A percentile compares a stretch with the other conserved stretches of the same genome.
Evolutionary conservation across 2,888 invertebrate species (phyloP).

Genomic region (Lomographa bimaculata): DNA sequence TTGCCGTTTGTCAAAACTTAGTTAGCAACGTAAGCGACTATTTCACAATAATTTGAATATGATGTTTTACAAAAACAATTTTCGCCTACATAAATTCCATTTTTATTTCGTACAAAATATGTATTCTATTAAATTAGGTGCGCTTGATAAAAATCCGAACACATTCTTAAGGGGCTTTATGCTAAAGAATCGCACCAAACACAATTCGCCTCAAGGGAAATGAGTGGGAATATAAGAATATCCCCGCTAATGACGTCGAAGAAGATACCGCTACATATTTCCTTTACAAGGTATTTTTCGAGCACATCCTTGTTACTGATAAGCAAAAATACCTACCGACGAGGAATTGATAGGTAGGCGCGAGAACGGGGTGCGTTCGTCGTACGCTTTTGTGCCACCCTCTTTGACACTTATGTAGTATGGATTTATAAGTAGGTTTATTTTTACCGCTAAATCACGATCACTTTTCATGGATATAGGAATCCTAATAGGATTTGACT

Average conservation of each 20-base stretch:
- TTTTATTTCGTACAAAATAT: too few species aligned
- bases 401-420: too few species aligned
- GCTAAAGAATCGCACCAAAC: constrained; percentile 10
- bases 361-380: constrained; percentile 4
- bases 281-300: constrained; percentile 12
- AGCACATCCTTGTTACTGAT: constrained; percentile 18
- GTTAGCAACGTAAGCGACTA: too few species aligned
- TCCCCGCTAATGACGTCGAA: constrained; percentile 20
- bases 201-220: constrained; percentile 16
- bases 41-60: too few species aligned
- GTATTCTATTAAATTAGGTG: not conserved
- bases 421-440: too few species aligned
- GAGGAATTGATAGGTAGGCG: constrained; percentile 8
- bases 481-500: too few species aligned
- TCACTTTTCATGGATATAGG: too few species aligned
- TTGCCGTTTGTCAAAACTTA: too few species aligned
- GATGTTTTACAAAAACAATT: too few species aligned
- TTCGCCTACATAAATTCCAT: too few species aligned
- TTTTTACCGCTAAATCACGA: too few species aligned
- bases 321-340: constrained; percentile 9
- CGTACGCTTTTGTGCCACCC: constrained; percentile 1
- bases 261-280: constrained; percentile 21
- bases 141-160: not conserved
- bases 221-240: constrained; percentile 21
- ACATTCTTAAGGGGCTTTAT: not conserved